Evolutionary conservation across 2,888 invertebrate genomes (phyloP), one percentile per base, ranked within the genome.

Genomic region (Ochlodes sylvanus): DNA sequence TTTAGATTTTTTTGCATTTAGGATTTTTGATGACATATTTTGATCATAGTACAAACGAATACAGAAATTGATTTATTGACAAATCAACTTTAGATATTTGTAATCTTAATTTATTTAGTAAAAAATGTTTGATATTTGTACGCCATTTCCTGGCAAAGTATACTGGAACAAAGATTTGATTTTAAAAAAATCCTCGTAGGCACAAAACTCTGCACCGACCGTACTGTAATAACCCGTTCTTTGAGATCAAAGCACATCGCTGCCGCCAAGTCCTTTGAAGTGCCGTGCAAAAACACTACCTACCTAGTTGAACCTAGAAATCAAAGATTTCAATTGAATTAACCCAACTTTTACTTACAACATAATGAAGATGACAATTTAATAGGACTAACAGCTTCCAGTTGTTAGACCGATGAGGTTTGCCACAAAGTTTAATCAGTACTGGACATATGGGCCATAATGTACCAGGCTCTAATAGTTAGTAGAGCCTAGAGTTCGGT

Each of bases 181-280:
- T n/a, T n/a, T n/a, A n/a, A n/a, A n/a, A n/a, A n/a, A n/a, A n/a
- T n/a, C n/a, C 38, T 3, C 12, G 9, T 57, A 52, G 52, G 52
- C 41, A 66, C 32, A 47, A 64, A 14, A n/a, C 9, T 1, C 19
- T 14, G 1, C 17, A 38, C 19, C 19, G 1, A 19, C 50, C 19
- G 5, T 52, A 7, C 44, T 47, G 12, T 27, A 12, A 0, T 9
- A 1, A n/a, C 62, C 32, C 50, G n/a, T 12, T 66, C 58, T 58
- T 38, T 66, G 65, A 52, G 5, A 60, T 66, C 81, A 81, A 80
- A 82, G 81, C 78, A 71, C 74, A 73, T 72, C 69, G 83, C 84
- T 85, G 83, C 76, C 81, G 75, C 77, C 68, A 75, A 77, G 72
- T 74, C 80, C 78, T 85, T 83, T 82, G 83, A 83, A 81, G 82